Conservation (phyloP, 2,797 vertebrate species). For the Oophaga sylvatica region DNA sequence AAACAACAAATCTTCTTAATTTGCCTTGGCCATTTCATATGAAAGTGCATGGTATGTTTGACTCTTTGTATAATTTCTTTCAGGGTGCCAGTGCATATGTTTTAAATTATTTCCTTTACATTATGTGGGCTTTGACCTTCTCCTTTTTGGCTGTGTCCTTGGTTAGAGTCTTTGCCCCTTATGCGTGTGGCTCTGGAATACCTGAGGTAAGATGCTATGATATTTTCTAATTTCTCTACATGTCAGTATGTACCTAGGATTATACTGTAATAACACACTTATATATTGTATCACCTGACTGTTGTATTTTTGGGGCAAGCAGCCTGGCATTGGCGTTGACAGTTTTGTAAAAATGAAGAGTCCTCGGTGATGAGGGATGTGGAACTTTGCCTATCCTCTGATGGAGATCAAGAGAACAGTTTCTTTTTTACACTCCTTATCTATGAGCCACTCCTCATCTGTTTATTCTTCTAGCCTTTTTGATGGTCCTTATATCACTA, state of each 20-base stretch:
- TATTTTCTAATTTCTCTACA: neutral
- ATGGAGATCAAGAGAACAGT: too few relatives aligned
- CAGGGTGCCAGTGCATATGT: conserved; percentile 93
- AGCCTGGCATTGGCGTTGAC: neutral
- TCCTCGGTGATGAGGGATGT: too few relatives aligned
- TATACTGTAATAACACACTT: too few relatives aligned
- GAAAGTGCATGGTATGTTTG: neutral
- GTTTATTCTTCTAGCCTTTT: too few relatives aligned
- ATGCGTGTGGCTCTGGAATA: conserved; percentile 96
- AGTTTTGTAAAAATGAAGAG: too few relatives aligned
- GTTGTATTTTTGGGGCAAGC: neutral
- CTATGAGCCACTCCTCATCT: too few relatives aligned
- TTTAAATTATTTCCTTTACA: conserved; percentile 95
- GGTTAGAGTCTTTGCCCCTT: conserved; percentile 95
- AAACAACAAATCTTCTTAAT: neutral
- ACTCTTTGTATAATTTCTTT: conserved; percentile 56
- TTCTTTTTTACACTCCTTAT: too few relatives aligned
- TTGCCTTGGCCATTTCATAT: neutral
- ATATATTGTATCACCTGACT: neutral
- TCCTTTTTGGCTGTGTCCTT: conserved; percentile 94
- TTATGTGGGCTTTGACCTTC: conserved; percentile 91
- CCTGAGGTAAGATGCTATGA: conserved; percentile 84
- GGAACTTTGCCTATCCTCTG: too few relatives aligned
- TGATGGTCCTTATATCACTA: too few relatives aligned
- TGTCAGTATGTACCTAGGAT: too few relatives aligned